Evolutionary conservation across 2,797 vertebrate genomes (phyloP).

Genomic region (Saxicola maurus): DNA sequence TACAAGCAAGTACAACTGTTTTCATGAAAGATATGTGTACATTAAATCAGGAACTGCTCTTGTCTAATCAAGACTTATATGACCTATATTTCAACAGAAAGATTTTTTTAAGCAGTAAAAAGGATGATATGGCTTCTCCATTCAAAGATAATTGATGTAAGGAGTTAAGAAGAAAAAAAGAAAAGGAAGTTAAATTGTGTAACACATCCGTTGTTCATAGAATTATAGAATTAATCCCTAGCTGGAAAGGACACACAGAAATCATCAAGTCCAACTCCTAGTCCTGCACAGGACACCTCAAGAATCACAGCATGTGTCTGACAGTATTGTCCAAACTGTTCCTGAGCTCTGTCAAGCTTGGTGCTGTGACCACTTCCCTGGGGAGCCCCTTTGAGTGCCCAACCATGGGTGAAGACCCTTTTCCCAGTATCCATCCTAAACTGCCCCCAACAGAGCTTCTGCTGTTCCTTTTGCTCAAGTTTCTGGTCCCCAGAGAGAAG

Average conservation of each 20-base stretch:
- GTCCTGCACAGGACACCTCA: not conserved
- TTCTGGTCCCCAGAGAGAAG: too few species aligned
- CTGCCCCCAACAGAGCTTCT: too few species aligned
- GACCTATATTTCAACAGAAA: not conserved
- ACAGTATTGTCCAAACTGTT: not conserved
- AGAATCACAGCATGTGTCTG: not conserved
- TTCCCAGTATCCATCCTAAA: not conserved
- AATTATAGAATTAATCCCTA: not conserved
- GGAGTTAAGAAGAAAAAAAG: not conserved
- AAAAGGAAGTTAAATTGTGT: not conserved
- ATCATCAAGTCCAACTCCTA: not conserved
- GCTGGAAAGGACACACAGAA: not conserved
- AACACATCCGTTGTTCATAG: not conserved
- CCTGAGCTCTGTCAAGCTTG: not conserved
- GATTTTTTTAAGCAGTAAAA: not conserved
- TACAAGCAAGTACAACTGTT: not conserved
- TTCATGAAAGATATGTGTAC: not conserved
- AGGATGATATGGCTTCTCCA: rapidly evolving
- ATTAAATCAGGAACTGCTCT: not conserved
- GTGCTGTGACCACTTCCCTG: too few species aligned
- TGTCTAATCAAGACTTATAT: not conserved
- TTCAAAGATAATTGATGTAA: not conserved
- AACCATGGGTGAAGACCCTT: rapidly evolving
- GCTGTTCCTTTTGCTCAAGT: not conserved
- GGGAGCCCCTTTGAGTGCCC: not conserved